Base-by-base conservation (phyloP, 2,797 vertebrate genomes). In the Amblyopsis hoosieri region DNA sequence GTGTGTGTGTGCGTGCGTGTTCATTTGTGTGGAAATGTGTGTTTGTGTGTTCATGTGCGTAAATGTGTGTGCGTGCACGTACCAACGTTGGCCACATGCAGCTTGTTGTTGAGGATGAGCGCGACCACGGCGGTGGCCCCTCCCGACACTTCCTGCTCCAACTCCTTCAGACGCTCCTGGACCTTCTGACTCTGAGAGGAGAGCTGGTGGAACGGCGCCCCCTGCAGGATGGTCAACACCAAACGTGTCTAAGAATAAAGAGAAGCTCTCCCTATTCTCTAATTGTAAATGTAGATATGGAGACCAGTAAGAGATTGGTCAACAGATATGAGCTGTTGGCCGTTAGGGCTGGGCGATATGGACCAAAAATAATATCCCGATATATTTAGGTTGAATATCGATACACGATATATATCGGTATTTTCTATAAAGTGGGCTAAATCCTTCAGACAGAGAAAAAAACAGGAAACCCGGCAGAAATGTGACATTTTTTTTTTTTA, bases 1-100 rank as follows among this genome's bases (percentile, higher is more conserved):
- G 23, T 23, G 3, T 23, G 23, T 23, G 23, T 23, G 3, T 23
- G 19, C 19, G 19, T 23, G 19, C 19, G 2, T 23, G 23, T 23
- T 3, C 23, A 23, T 23, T 2, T 23, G 50, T 17, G 17, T 1
- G 17, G 1, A 17, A 17, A 17, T 17, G 17, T 45, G 23, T 23
- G 3, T 23, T 15, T 50, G 11, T 13, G 48, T 15, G 48, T 50
- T 7, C 47, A 3, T 62, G 17, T 62, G 51, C 14, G 60, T 50
- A 13, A 42, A 12, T 46, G 45, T 67, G 46, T 64, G 47, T 12
- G 15, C 15, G 15, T 42, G 45, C 54, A 63, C 93, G 23, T 88
- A 99, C 98, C 98, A 15, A 98, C 95, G 3, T 96, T 99, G 80
- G 98, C 98, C 0, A 99, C 93, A 52, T 96, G 97, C 48, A 99